Evolutionary conservation across 2,113 vertebrate species (phyloP), one percentile per base, ranked within the genome.

Genomic region (Orthochromis indermauri): DNA sequence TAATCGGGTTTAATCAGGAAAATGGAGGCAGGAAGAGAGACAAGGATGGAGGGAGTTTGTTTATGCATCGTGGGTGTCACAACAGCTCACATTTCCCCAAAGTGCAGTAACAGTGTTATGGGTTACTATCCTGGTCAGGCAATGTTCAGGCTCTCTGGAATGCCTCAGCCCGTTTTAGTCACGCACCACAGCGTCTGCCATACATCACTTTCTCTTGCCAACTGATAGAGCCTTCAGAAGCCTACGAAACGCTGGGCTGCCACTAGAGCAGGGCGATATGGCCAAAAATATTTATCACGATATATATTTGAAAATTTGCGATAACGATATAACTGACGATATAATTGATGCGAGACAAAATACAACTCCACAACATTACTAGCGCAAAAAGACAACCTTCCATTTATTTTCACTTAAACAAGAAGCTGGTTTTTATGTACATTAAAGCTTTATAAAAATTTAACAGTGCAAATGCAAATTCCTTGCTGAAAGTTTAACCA

Each of bases 91-190:
- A 31, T 92, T 83, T 90, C 84, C 4, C 59, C 35, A 21, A 79
- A 86, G 86, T 79, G 61, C 89, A 88, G 88, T 76, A 66, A 28
- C 31, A 17, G 53, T 80, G 80, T 42, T 85, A 6, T 66, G 83
- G 85, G 86, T 91, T 89, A 61, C 90, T 91, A 80, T 89, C 80
- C 83, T 88, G 82, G 85, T 91, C 88, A 33, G 66, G 45, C 54
- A 33, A 78, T 9, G 9, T 49, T 90, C 84, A 81, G 26, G 26
- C 63, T 57, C 88, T 71, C 42, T 85, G 90, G 88, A 93, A 95
- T 94, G 90, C 85, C 66, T 85, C 2, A 8, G 40, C 76, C 86
- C 24, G 10, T 87, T 93, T 94, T 91, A 90, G 91, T 90, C 76
- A 89, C 24, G 57, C 89, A 81, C 87, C 79, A 26, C 89, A 59